These are phyloP conservation scores for Streptopelia turtur DNA, from an alignment of 2,797 vertebrate genomes.

Conservation along the genomic window DNA sequence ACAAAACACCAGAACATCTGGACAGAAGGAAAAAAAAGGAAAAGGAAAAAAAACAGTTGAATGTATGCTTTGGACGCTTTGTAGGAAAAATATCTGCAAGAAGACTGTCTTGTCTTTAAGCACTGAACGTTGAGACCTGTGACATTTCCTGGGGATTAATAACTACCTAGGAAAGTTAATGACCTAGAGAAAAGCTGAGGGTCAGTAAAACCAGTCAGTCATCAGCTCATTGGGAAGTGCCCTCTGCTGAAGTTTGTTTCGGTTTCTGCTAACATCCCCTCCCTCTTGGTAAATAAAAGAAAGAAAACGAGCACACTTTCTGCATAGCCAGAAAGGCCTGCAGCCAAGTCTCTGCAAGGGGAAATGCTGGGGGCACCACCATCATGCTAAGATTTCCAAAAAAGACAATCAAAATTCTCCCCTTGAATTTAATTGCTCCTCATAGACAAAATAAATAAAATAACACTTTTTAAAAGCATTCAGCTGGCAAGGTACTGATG, in stretches of 20 bases:
- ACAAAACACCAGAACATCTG: conserved; percentile 61
- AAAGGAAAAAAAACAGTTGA: background rate
- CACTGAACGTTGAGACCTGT: background rate
- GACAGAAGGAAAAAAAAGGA: background rate
- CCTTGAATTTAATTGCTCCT: background rate
- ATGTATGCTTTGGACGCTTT: conserved; percentile 37
- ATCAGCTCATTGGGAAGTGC: background rate
- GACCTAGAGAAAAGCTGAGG: background rate
- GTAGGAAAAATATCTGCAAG: conserved; percentile 44
- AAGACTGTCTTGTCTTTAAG: conserved; percentile 33
- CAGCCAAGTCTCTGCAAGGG: background rate
- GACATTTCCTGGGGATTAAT: conserved; percentile 47
- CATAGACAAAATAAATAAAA: background rate
- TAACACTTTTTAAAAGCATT: background rate
- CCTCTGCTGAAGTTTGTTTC: background rate
- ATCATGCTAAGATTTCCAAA: background rate
- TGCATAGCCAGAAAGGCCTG: background rate
- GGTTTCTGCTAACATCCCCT: background rate
- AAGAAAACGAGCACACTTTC: background rate
- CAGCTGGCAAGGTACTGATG: background rate
- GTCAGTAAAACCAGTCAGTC: conserved; percentile 43
- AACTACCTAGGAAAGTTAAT: conserved; percentile 40
- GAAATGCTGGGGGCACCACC: background rate
- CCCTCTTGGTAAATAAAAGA: background rate
- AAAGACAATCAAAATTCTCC: background rate